phyloP scores from a whole-genome alignment of 2,113 vertebrate species.

The Egretta garzetta region DNA sequence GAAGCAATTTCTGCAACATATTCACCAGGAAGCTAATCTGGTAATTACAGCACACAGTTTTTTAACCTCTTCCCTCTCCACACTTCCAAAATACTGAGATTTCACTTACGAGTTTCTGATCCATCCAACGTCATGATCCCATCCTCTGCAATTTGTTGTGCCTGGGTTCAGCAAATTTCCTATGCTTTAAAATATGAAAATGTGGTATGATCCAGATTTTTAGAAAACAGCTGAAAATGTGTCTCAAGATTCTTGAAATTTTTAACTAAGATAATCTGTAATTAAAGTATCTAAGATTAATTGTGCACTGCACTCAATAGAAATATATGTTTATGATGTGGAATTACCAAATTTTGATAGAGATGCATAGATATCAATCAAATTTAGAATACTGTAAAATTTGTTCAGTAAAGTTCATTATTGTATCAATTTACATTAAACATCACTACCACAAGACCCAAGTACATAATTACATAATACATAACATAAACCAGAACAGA shows the following conservation, averaged over 20 bases:
- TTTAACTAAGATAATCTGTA: not conserved
- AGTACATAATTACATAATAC: not conserved
- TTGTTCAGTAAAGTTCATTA: not conserved
- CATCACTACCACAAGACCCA: not conserved
- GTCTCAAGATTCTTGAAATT: not conserved
- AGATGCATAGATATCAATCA: not conserved
- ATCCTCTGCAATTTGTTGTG: not conserved
- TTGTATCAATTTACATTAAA: not conserved
- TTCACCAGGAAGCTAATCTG: not conserved
- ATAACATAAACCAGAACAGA: not conserved
- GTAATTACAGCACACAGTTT: not conserved
- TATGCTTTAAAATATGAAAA: not conserved
- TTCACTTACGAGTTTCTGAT: not conserved
- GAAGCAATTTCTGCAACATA: not conserved
- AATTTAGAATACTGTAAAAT: not conserved
- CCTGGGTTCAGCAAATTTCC: not conserved
- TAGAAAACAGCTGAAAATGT: not conserved
- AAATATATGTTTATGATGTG: not conserved
- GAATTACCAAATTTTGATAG: not conserved
- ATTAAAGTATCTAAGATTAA: not conserved
- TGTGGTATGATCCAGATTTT: not conserved
- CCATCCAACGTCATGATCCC: not conserved
- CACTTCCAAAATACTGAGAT: not conserved
- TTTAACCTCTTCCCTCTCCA: not conserved
- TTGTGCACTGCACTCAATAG: not conserved